A percentile compares a stretch with the other conserved stretches of the same genome.
Evolutionary conservation across 2,113 vertebrate genomes (phyloP).

Genomic region (Eretmodus cyanostictus): DNA sequence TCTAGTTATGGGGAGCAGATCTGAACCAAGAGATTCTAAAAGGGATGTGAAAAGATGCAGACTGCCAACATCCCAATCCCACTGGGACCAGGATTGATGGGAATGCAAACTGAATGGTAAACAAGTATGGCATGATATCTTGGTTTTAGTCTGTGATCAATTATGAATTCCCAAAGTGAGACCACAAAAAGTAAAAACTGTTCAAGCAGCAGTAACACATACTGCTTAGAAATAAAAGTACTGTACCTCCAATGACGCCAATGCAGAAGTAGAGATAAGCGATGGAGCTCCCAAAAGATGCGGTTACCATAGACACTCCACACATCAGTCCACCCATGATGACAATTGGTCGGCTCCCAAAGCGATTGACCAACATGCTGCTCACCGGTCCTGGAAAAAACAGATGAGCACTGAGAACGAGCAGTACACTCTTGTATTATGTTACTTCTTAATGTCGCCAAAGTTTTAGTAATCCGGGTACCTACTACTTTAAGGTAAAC

Average conservation of each 20-base stretch:
- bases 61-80: not conserved
- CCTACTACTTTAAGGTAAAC: not conserved
- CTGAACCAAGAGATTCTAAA: constrained; percentile 1
- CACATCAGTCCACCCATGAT: constrained; percentile 76
- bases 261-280: constrained; percentile 76
- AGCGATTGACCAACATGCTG: constrained; percentile 75
- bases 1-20: not conserved
- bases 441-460: not conserved
- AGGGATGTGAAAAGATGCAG: not conserved
- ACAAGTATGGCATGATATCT: not conserved
- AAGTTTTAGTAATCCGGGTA: not conserved
- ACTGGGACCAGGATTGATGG: not conserved
- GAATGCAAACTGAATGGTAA: not conserved
- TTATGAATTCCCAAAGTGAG: not conserved
- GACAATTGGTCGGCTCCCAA: constrained; percentile 77
- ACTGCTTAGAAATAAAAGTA: not conserved
- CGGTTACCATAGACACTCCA: constrained; percentile 71
- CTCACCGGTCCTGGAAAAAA: constrained; percentile 71
- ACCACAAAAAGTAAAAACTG: not conserved
- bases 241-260: constrained; percentile 77
- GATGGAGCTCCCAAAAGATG: constrained; percentile 76
- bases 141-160: not conserved
- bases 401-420: not conserved
- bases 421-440: not conserved
- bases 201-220: not conserved